Evolutionary conservation across 2,113 vertebrate species (phyloP).

Genomic region (Narcine bancroftii): DNA sequence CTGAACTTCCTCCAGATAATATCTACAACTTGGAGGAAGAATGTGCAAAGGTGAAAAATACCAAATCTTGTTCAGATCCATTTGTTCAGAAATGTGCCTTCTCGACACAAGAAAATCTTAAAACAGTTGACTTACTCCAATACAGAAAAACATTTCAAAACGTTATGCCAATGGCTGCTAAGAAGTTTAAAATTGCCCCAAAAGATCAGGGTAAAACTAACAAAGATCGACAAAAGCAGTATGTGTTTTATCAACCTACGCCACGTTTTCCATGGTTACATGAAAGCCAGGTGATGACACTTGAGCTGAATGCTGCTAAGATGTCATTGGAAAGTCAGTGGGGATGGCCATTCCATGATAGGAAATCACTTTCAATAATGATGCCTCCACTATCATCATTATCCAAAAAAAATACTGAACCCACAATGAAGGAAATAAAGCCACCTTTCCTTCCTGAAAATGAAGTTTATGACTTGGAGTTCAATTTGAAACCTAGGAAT

Average conservation of each 20-base stretch:
- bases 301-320: constrained; percentile 17
- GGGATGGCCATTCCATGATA: not conserved
- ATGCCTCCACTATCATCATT: not conserved
- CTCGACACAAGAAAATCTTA: constrained; percentile 41
- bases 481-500: not conserved
- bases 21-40: not conserved
- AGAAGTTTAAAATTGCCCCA: not conserved
- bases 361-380: not conserved
- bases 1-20: not conserved
- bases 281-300: not conserved
- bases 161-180: not conserved
- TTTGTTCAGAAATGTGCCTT: not conserved
- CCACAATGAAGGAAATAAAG: not conserved
- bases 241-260: not conserved
- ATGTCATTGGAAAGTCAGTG: not conserved
- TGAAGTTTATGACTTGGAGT: constrained; percentile 21
- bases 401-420: not conserved
- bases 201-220: not conserved
- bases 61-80: not conserved
- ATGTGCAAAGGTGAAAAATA: not conserved
- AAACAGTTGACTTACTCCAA: constrained; percentile 40
- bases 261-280: not conserved
- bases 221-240: not conserved
- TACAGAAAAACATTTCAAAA: not conserved
- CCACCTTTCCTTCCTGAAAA: not conserved